Evolutionary conservation across 2,888 invertebrate species (phyloP), one percentile per base, ranked within the genome.

Genomic region (Ellobium chinense): DNA sequence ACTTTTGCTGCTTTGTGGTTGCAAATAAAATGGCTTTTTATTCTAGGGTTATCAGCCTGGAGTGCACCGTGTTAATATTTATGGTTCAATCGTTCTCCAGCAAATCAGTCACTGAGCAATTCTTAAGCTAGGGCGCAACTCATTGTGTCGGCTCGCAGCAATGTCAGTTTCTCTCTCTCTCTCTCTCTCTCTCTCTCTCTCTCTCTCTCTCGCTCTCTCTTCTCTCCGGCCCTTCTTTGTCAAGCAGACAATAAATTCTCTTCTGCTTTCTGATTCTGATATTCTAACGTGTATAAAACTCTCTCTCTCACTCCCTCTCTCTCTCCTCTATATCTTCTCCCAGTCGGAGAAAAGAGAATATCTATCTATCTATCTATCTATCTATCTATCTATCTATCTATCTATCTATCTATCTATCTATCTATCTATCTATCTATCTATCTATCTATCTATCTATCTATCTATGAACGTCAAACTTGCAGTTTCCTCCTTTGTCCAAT

Each of bases 301-400:
- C 46, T 46, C 46, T 46, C 46, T 46, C 9, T 46, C 18, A 12
- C 46, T 46, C 46, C 18, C 46, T 46, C 46, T 46, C 46, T 46
- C 46, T 46, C 46, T 46, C 46, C 46, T 18, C 18, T 18, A 7
- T 46, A 18, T 18, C 7, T 46, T 46, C 46, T 12, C 46, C 46
- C 46, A 46, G 18, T 46, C 46, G 9, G 9, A 46, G 7, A 18
- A 46, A 46, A 46, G 18, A 12, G 46, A 7, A 46, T 46, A 46
- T 62, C 62, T 37, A 56, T 74, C 63, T 63, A 34, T 63, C 37
- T 63, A 27, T 73, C 60, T 73, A 14, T 73, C 73, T 75, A 31
- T 75, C 74, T 46, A 56, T 75, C 63, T 63, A 27, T 34, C 34
- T 37, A 24, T 56, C 34, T 60, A 31, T 60, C n/a, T 68, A 36